Conservation (phyloP, 2,797 vertebrate species). For the Catamblyrhynchus diadema region DNA sequence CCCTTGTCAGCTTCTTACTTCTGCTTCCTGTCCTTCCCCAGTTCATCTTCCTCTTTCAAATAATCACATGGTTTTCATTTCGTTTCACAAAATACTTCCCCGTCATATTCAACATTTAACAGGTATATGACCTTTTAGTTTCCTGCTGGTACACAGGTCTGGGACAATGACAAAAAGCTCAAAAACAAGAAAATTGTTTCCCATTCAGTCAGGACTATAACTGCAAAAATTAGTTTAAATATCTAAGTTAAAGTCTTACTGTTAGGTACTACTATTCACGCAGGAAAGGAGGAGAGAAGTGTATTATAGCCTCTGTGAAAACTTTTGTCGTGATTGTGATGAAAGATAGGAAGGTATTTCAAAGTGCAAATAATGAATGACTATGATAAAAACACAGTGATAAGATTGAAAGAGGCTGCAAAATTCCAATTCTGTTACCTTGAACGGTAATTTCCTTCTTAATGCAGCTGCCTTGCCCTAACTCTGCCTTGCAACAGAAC, state of each 20-base stretch:
- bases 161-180: background rate
- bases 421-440: background rate
- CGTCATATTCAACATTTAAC: background rate
- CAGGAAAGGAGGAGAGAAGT: background rate
- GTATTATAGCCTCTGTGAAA: background rate
- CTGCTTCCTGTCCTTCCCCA: background rate
- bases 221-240: background rate
- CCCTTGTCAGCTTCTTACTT: background rate
- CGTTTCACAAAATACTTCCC: background rate
- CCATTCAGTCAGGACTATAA: background rate
- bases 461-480: background rate
- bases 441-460: background rate
- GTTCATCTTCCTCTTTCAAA: background rate
- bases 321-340: background rate
- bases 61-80: background rate
- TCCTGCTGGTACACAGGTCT: background rate
- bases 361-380: background rate
- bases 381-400: background rate
- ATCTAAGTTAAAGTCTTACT: background rate
- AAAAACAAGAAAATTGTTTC: background rate
- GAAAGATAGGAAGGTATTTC: background rate
- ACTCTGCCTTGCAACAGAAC: background rate
- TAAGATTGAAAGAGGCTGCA: background rate
- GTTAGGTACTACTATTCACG: background rate
- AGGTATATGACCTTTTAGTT: background rate